Percentiles rank a stretch among this genome's conserved stretches.
phyloP scores from a whole-genome alignment of 2,797 vertebrate species.

The Natrix natrix region DNA sequence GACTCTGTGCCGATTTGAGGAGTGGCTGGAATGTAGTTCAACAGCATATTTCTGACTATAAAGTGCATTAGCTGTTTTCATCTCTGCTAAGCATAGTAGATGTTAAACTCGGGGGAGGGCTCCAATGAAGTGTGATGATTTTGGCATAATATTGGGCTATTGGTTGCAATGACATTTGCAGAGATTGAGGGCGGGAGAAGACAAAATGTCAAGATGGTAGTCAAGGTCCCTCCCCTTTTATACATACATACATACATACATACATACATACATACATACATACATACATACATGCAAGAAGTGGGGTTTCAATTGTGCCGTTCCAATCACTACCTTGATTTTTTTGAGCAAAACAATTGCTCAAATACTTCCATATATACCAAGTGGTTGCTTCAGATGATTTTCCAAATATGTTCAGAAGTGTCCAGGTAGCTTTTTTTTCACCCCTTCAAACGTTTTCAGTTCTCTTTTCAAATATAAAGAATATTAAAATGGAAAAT shows the following conservation, averaged over 20 bases:
- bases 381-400: neutral
- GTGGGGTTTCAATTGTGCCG: neutral
- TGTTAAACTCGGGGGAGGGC: neutral
- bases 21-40: constrained; percentile 42
- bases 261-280: neutral
- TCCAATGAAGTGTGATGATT: neutral
- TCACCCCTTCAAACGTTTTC: neutral
- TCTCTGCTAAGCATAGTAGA: neutral
- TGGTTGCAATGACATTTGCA: neutral
- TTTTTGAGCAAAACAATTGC: neutral
- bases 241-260: neutral
- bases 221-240: neutral
- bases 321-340: neutral
- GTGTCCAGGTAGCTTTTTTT: neutral
- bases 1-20: neutral
- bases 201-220: neutral
- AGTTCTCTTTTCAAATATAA: neutral
- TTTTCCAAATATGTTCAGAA: neutral
- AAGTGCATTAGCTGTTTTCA: neutral
- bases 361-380: neutral
- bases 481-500: neutral
- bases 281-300: neutral
- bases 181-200: neutral
- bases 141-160: neutral
- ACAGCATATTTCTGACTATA: neutral